Evolutionary conservation across 2,888 invertebrate genomes (phyloP).

Genomic region (Oscheius sp.): DNA sequence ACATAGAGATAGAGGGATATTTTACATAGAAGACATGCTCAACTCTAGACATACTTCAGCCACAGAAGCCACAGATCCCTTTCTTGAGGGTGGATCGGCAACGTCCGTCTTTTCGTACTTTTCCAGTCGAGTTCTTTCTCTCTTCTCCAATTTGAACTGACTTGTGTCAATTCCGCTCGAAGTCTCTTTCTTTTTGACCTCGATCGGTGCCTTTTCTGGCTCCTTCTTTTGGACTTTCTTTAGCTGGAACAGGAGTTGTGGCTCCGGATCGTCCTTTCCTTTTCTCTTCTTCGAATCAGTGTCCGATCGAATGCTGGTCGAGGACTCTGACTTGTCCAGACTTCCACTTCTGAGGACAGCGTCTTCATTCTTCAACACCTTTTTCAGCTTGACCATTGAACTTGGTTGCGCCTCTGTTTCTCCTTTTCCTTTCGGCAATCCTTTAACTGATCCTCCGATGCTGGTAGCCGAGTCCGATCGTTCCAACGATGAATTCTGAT

Average conservation of each 20-base stretch:
- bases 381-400: conserved; percentile 62
- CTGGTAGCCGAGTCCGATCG: conserved; percentile 53
- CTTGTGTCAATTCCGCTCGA: conserved; percentile 38
- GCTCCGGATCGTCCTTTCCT: conserved; percentile 40
- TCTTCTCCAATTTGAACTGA: conserved; percentile 53
- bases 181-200: conserved; percentile 49
- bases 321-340: conserved; percentile 55
- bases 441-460: conserved; percentile 34
- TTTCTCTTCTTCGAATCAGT: not conserved
- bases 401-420: conserved; percentile 36
- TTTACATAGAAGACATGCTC: conserved; percentile 23
- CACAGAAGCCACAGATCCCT: conserved; percentile 11
- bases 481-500: conserved; percentile 43
- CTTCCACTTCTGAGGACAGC: conserved; percentile 30
- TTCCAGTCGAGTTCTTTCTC: conserved; percentile 51
- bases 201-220: conserved; percentile 38
- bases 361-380: conserved; percentile 48
- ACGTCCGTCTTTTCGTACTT: conserved; percentile 46
- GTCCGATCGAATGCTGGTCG: conserved; percentile 46
- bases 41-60: conserved; percentile 26
- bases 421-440: conserved; percentile 37
- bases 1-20: conserved; percentile 26
- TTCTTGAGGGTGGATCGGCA: conserved; percentile 34
- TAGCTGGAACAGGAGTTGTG: conserved; percentile 53
- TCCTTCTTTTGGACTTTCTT: conserved; percentile 65